Evolutionary conservation across 2,888 invertebrate species (phyloP).

Genomic region (Siphonodentalium dalli): DNA sequence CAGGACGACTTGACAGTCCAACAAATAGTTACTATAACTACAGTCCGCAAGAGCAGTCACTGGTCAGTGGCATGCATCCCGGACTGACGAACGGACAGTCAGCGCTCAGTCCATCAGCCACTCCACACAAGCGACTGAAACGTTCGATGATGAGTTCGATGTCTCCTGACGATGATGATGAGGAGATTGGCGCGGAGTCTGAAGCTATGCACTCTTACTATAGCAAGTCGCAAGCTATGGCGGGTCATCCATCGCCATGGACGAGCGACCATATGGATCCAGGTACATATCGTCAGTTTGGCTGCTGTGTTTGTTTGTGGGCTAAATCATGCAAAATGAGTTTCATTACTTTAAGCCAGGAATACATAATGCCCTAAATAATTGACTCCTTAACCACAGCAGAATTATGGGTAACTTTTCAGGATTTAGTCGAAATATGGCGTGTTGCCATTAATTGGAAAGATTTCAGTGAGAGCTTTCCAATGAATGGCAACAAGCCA

Average conservation of each 20-base stretch:
- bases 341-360: no score
- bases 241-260: constrained; percentile 60
- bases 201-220: constrained; percentile 67
- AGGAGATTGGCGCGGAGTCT: constrained; percentile 65
- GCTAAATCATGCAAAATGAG: no score
- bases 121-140: constrained; percentile 68
- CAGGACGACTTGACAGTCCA: constrained; percentile 83
- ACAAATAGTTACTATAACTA: constrained; percentile 83
- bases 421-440: no score
- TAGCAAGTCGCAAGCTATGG: constrained; percentile 67
- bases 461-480: no score
- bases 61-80: constrained; percentile 40
- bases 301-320: no score
- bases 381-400: no score
- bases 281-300: constrained; percentile 37
- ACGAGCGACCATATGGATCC: constrained; percentile 68
- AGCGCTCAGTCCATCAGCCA: constrained; percentile 64
- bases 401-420: no score
- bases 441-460: no score
- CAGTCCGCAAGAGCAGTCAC: constrained; percentile 70
- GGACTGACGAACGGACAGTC: constrained; percentile 51
- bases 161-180: constrained; percentile 70
- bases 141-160: constrained; percentile 64
- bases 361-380: no score
- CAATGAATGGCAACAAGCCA: no score